A percentile compares a stretch with the other conserved stretches of the same genome.
Evolutionary conservation across 2,113 vertebrate genomes (phyloP).

Genomic region (Lanius collurio): DNA sequence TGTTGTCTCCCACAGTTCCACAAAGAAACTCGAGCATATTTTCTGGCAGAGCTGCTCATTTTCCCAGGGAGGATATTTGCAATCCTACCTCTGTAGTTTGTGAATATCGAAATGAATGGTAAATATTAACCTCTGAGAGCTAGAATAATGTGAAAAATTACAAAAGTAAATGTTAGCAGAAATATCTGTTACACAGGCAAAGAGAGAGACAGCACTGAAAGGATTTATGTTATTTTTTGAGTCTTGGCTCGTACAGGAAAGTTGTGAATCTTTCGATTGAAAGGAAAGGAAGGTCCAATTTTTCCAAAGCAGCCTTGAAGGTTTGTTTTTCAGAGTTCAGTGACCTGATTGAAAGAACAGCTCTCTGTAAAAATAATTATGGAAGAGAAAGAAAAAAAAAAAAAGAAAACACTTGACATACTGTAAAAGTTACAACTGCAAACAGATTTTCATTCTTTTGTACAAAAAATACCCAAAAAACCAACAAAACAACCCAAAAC

Average conservation of each 20-base stretch:
- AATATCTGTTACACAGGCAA: conserved; percentile 42
- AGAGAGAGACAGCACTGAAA: conserved; percentile 27
- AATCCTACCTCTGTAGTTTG: conserved; percentile 56
- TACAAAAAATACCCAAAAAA: background rate
- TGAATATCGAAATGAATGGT: conserved; percentile 55
- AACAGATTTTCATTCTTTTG: conserved; percentile 20
- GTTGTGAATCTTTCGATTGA: conserved; percentile 55
- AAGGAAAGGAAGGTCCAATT: conserved; percentile 28
- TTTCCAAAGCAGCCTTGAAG: conserved; percentile 54
- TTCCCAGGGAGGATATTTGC: conserved; percentile 55
- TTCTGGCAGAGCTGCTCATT: conserved; percentile 47
- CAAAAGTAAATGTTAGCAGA: conserved; percentile 67
- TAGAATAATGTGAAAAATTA: conserved; percentile 62
- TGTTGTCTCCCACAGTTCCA: conserved; percentile 42
- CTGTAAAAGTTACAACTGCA: conserved; percentile 33
- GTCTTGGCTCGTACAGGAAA: conserved; percentile 18
- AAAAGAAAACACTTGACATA: background rate
- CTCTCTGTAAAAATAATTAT: conserved; percentile 64
- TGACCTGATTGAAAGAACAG: conserved; percentile 61
- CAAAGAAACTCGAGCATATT: conserved; percentile 46
- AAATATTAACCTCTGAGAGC: conserved; percentile 68
- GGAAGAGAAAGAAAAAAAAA: background rate
- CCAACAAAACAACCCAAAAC: background rate
- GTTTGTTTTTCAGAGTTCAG: conserved; percentile 51
- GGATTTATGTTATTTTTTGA: conserved; percentile 53